Evolutionary conservation across 2,797 vertebrate species (phyloP).

Genomic region (Florisuga fusca): DNA sequence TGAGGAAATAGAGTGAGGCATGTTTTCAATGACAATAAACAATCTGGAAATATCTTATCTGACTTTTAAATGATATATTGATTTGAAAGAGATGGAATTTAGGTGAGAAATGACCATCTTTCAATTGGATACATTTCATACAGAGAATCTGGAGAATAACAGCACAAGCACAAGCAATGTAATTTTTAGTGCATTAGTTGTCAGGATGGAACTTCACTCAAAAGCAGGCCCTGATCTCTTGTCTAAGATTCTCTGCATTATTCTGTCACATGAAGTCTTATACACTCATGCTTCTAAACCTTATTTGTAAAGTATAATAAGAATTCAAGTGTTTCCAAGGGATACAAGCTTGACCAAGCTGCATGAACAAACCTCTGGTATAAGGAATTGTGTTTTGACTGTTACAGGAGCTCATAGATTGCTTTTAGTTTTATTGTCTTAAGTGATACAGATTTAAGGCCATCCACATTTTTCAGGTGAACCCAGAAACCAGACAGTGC

Average conservation of each 20-base stretch:
- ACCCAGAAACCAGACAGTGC: not conserved
- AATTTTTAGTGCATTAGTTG: not conserved
- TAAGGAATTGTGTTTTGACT: not conserved
- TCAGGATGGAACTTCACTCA: not conserved
- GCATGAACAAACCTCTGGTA: not conserved
- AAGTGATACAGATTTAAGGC: not conserved
- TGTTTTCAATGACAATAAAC: not conserved
- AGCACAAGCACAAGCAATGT: not conserved
- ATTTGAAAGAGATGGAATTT: not conserved
- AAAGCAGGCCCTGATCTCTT: not conserved
- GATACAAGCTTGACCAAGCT: not conserved
- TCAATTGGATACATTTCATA: too few species aligned
- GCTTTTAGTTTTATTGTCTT: not conserved
- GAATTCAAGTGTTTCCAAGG: not conserved
- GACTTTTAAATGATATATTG: not conserved
- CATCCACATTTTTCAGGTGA: not conserved
- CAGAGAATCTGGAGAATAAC: not conserved
- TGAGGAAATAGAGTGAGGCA: not conserved
- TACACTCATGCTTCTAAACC: not conserved
- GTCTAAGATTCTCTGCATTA: not conserved
- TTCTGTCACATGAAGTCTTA: not conserved
- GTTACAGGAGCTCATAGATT: not conserved
- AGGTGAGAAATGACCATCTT: not conserved
- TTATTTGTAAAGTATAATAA: not conserved
- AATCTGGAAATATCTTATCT: not conserved